A percentile compares a stretch with the other conserved stretches of the same genome.
Evolutionary conservation across 2,888 invertebrate genomes (phyloP).

Genomic region (Pimpla rufipes): DNA sequence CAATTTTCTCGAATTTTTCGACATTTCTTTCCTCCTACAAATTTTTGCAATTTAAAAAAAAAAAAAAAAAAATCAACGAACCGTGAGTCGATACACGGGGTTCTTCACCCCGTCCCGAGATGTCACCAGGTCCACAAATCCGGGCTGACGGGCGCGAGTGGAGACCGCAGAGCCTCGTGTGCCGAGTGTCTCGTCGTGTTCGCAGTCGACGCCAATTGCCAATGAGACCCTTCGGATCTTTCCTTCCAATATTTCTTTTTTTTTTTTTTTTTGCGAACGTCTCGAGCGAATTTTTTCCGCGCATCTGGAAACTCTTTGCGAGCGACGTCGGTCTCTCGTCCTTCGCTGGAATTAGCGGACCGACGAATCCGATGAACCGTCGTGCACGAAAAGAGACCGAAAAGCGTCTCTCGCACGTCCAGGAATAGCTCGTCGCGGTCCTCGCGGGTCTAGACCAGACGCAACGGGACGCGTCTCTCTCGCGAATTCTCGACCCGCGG

Average conservation of each 20-base stretch:
- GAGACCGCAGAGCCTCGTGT: no score
- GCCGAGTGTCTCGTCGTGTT: no score
- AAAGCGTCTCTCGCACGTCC: slow-evolving; percentile 6
- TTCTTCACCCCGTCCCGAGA: slow-evolving; percentile 34
- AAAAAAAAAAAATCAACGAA: no score
- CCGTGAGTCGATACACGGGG: slow-evolving; percentile 25
- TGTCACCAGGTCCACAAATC: slow-evolving; percentile 21
- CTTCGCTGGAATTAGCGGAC: slow-evolving; percentile 52
- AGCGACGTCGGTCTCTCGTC: slow-evolving; percentile 29
- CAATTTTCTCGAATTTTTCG: not conserved
- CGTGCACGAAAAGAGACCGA: not conserved
- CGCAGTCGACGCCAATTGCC: slow-evolving; percentile 25
- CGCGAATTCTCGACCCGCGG: slow-evolving; percentile 26
- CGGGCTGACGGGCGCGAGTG: no score
- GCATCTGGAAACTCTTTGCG: slow-evolving; percentile 50
- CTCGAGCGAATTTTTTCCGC: slow-evolving; percentile 7
- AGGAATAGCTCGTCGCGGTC: slow-evolving; percentile 39
- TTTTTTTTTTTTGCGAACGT: slow-evolving; percentile 19
- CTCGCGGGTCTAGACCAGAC: slow-evolving; percentile 43
- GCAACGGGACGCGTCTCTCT: slow-evolving; percentile 27
- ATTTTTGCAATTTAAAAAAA: no score
- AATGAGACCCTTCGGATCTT: not conserved
- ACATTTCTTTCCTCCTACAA: no score
- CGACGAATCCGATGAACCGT: slow-evolving; percentile 44
- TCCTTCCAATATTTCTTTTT: not conserved